A percentile compares a stretch with the other conserved stretches of the same genome.
Conservation (phyloP, 2,797 vertebrate genomes). For the Meriones psammophilus region DNA sequence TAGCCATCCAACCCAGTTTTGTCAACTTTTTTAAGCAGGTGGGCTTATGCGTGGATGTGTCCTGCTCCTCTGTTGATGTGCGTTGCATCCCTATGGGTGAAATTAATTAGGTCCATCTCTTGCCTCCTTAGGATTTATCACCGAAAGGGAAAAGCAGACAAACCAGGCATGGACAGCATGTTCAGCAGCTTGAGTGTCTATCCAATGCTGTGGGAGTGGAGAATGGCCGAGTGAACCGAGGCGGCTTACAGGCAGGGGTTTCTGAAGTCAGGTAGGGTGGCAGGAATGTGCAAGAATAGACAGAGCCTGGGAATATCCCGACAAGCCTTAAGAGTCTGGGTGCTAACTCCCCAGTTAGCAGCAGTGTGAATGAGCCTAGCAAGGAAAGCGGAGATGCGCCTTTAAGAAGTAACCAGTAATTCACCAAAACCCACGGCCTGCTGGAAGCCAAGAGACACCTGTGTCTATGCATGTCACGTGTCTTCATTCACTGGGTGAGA, state of each 20-base stretch:
- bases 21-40: neutral
- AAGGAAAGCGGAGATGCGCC: neutral
- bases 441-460: neutral
- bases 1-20: neutral
- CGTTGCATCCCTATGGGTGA: neutral
- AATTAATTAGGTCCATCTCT: neutral
- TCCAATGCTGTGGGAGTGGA: neutral
- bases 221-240: neutral
- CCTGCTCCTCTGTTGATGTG: neutral
- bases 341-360: neutral
- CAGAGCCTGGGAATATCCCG: neutral
- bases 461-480: fast-evolving
- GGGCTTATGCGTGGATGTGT: neutral
- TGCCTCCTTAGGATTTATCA: neutral
- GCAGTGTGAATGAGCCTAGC: no score
- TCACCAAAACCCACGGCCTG: neutral
- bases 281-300: neutral
- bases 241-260: neutral
- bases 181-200: neutral
- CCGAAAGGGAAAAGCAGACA: neutral
- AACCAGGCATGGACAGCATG: neutral
- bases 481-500: neutral
- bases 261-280: neutral
- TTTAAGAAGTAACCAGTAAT: neutral
- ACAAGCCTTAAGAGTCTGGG: neutral